A percentile compares a stretch with the other conserved stretches of the same genome.
Conservation (phyloP, 2,797 vertebrate genomes). For the Carapus acus region DNA sequence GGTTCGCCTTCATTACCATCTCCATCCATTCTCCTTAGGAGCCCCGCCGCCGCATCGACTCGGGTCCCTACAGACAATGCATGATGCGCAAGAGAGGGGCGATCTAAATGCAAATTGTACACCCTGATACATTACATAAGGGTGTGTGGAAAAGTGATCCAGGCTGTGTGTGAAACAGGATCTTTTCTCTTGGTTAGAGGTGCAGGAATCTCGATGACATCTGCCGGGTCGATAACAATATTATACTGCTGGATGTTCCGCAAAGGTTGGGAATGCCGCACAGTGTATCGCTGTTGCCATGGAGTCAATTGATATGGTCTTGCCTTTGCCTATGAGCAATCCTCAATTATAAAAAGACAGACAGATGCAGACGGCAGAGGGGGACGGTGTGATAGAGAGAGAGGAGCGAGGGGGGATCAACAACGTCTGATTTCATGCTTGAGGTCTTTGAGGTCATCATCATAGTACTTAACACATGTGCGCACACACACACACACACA, state of each 20-base stretch:
- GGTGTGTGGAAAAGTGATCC: slow-evolving; percentile 36
- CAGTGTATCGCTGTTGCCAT: slow-evolving; percentile 39
- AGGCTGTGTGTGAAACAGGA: slow-evolving; percentile 33
- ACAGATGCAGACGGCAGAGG: no score
- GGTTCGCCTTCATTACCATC: slow-evolving; percentile 72
- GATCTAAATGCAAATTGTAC: slow-evolving; percentile 75
- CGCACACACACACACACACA: no score
- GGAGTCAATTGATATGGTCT: slow-evolving; percentile 61
- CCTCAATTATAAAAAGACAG: no score
- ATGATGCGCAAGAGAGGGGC: slow-evolving; percentile 37
- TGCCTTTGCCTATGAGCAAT: slow-evolving; percentile 42
- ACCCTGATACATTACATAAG: slow-evolving; percentile 48
- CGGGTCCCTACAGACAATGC: slow-evolving; percentile 39
- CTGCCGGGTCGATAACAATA: slow-evolving; percentile 48
- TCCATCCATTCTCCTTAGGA: slow-evolving; percentile 73
- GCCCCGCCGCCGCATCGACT: slow-evolving; percentile 62
- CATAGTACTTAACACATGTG: no score
- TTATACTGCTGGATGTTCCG: slow-evolving; percentile 47
- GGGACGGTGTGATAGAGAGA: slow-evolving; percentile 22
- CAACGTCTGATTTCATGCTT: no score
- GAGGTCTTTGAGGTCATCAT: no score
- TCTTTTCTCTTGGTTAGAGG: slow-evolving; percentile 28
- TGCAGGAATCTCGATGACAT: slow-evolving; percentile 42
- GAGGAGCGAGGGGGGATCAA: slow-evolving; percentile 37
- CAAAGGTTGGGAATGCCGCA: slow-evolving; percentile 28